Evolutionary conservation across 2,797 vertebrate genomes (phyloP), one percentile per base, ranked within the genome.

Genomic region (Astyanax mexicanus): DNA sequence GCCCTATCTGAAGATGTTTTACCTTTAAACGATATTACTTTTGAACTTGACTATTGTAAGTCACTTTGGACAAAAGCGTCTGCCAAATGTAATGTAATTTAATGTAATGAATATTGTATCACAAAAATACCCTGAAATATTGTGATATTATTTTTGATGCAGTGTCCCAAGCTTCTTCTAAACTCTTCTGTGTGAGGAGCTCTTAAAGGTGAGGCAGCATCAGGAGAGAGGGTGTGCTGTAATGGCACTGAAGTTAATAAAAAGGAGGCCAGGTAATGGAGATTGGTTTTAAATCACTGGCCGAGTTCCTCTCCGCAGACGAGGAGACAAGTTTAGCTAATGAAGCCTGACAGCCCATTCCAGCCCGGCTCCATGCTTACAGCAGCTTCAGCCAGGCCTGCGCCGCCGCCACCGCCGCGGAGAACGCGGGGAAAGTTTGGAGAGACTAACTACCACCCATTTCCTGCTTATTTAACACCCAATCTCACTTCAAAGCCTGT

Each of bases 251-350:
- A 92, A 92, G 92, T 92, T 93, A 92, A 93, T 92, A 92, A 92
- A 84, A 92, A 89, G 88, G 86, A 89, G 89, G 81, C 72, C 86
- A 92, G 90, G 92, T 93, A 92, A 92, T 93, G 88, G 88, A 93
- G 91, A 94, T 92, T 91, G 91, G 89, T 92, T 93, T 94, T 92
- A 93, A 94, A 94, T 91, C 89, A 92, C 90, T 90, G 86, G 89
- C 90, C 90, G 89, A 91, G 90, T 90, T 91, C 84, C 88, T 91
- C 89, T 91, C 87, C 83, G 84, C 86, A 89, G 87, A 92, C 86
- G 62, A 57, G 90, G 89, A 92, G 89, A 92, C 84, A 82, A 87
- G 85, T 91, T 85, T 85, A 82, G 80, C 91, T 93, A 93, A 94
- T 93, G 90, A 93, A 92, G 82, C 86, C 89, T 91, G 92, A 93